Evolutionary conservation across 2,888 invertebrate genomes (phyloP).

Genomic region (Pollenia labialis): DNA sequence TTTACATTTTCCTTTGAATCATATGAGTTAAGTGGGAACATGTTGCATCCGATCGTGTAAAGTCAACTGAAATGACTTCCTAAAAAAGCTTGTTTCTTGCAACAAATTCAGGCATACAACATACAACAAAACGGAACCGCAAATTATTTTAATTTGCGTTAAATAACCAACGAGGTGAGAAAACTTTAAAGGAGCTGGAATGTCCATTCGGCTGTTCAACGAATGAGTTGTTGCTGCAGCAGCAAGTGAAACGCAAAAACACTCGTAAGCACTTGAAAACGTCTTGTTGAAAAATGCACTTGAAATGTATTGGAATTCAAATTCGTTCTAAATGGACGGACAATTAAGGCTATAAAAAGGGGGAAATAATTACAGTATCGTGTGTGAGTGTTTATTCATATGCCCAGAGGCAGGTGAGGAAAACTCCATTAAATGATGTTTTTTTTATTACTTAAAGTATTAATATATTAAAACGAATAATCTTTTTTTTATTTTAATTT

Average conservation of each 20-base stretch:
- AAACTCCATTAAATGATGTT: slow-evolving; percentile 54
- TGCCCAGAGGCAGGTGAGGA: slow-evolving; percentile 63
- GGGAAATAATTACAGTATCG: slow-evolving; percentile 53
- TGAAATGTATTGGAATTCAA: slow-evolving; percentile 56
- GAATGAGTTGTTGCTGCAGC: slow-evolving; percentile 25
- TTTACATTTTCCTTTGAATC: slow-evolving; percentile 29
- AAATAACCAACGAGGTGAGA: slow-evolving; percentile 76
- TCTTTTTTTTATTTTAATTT: slow-evolving; percentile 39
- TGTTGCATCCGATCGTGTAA: slow-evolving; percentile 62
- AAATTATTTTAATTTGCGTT: slow-evolving; percentile 77
- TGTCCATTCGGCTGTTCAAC: slow-evolving; percentile 19
- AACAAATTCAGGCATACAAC: slow-evolving; percentile 24
- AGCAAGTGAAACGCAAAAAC: slow-evolving; percentile 42
- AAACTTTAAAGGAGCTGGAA: slow-evolving; percentile 67
- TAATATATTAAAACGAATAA: slow-evolving; percentile 39
- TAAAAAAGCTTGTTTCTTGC: slow-evolving; percentile 56
- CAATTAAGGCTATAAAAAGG: slow-evolving; percentile 29
- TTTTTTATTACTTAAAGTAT: slow-evolving; percentile 21
- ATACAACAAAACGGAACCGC: slow-evolving; percentile 74
- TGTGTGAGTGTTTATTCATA: background rate
- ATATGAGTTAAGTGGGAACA: slow-evolving; percentile 19
- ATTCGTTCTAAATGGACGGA: slow-evolving; percentile 44
- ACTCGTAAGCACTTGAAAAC: slow-evolving; percentile 52
- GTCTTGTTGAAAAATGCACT: slow-evolving; percentile 51
- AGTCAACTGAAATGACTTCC: slow-evolving; percentile 62